Conservation (phyloP, 1,140 invertebrate species). For the Teleogryllus occipitalis region DNA sequence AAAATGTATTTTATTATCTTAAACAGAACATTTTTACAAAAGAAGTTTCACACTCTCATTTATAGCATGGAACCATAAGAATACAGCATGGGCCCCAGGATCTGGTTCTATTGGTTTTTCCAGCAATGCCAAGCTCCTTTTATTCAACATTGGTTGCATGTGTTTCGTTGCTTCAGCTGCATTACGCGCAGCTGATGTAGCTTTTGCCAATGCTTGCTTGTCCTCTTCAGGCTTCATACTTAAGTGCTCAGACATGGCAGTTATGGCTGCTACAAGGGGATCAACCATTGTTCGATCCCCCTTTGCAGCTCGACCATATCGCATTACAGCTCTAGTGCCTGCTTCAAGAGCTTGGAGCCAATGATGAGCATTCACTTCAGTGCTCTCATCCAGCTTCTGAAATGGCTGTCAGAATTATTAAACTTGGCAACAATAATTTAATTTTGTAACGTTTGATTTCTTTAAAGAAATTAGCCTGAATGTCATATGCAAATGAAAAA, state of each 20-base stretch:
- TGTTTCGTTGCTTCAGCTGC: constrained; percentile 38
- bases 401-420: constrained; percentile 30
- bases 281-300: constrained; percentile 52
- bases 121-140: constrained; percentile 21
- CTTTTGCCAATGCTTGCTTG: constrained; percentile 38
- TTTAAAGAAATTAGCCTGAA: not conserved
- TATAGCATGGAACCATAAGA: constrained; percentile 47
- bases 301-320: constrained; percentile 42
- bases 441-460: not conserved
- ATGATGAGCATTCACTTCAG: constrained; percentile 25
- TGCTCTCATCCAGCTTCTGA: constrained; percentile 32
- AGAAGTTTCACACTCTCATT: constrained; percentile 40
- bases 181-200: constrained; percentile 41
- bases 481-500: not conserved
- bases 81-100: constrained; percentile 47
- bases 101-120: constrained; percentile 8
- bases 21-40: not conserved
- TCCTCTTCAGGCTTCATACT: constrained; percentile 26
- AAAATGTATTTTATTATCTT: not conserved
- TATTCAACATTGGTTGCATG: constrained; percentile 34
- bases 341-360: constrained; percentile 35
- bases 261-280: constrained; percentile 36
- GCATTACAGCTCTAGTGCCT: constrained; percentile 37
- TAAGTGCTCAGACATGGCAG: constrained; percentile 28
- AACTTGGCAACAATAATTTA: not conserved